These are phyloP conservation scores for Chondrilla cf. caribensis DNA, from an alignment of 37 sponge, comb jelly and placozoan species.

Conservation along the genomic window DNA sequence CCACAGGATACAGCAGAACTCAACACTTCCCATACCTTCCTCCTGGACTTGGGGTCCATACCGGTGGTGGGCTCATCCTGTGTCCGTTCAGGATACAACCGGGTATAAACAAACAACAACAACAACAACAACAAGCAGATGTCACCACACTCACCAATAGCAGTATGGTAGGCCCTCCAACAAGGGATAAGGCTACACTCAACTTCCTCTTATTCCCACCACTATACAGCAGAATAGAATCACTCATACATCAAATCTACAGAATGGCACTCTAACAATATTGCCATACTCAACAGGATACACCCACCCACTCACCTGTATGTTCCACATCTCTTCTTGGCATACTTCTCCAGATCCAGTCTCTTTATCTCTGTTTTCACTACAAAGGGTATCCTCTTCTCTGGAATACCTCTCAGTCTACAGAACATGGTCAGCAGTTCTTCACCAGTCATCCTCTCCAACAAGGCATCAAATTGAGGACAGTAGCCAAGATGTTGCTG, in stretches of 20 bases:
- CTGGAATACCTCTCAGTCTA: constrained; percentile 53
- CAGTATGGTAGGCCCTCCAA: constrained; percentile 56
- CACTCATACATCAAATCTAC: no score
- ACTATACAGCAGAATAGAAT: constrained; percentile 28
- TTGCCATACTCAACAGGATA: no score
- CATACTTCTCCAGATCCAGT: constrained; percentile 47
- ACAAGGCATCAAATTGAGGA: constrained; percentile 55
- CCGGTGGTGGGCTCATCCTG: constrained; percentile 91
- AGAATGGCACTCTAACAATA: no score
- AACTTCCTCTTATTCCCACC: constrained; percentile 82
- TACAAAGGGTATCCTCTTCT: constrained; percentile 13
- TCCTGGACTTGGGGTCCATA: constrained; percentile 69
- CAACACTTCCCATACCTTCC: not conserved
- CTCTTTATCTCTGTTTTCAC: constrained; percentile 39
- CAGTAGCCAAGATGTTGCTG: constrained; percentile 48
- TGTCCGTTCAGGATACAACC: no score
- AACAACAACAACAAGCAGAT: no score
- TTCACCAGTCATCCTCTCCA: constrained; percentile 40
- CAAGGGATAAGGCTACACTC: constrained; percentile 75
- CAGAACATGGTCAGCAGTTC: constrained; percentile 64
- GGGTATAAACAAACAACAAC: no score
- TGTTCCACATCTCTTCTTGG: constrained; percentile 51
- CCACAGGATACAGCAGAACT: not conserved
- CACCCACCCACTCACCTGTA: constrained; percentile 46
- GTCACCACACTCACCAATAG: no score